Evolutionary conservation across 2,888 invertebrate species (phyloP), one percentile per base, ranked within the genome.

Genomic region (Tetrapedia diversipes): DNA sequence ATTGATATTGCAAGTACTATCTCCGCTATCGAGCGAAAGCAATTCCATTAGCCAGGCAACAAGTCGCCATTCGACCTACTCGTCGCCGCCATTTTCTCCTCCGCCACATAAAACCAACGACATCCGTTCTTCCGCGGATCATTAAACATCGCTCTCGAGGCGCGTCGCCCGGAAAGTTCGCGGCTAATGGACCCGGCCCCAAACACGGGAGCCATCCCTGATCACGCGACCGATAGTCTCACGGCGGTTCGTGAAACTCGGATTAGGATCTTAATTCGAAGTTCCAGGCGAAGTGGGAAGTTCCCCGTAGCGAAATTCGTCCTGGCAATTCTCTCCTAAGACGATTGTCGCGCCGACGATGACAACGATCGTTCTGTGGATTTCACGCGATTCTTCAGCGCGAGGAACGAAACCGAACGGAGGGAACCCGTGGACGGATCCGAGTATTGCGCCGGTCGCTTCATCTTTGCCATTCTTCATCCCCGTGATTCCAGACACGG

Each of bases 381-480:
- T 67, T 80, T 73, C 59, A 16, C 29, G 24, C 32, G 49, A 65
- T 34, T 41, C 63, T 43, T 41, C 51, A 32, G 7, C 22, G 63
- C 37, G 37, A 43, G 29, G 11, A 43, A 19, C 51, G 24, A n/a
- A 69, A 66, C 63, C 41, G 19, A 54, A 47, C 43, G 54, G 49
- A 45, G 53, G 59, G 59, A 53, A 63, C 39, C 43, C 29, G 57
- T 67, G 61, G 75, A 78, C 67, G 71, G 56, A 80, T 54, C 45
- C 45, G 43, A 24, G 59, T 37, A 68, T 76, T 69, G 73, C 66
- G 49, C 57, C 10, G 16, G 43, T 32, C 32, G 53, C 73, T 66
- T 70, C 51, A 24, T 65, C 67, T 72, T 80, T 60, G 39, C 80
- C 54, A 79, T 80, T 82, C 75, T 76, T 79, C 77, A 56, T 74